Base-by-base conservation (phyloP, 1,140 invertebrate genomes). In the Polypedilum pembai region DNA sequence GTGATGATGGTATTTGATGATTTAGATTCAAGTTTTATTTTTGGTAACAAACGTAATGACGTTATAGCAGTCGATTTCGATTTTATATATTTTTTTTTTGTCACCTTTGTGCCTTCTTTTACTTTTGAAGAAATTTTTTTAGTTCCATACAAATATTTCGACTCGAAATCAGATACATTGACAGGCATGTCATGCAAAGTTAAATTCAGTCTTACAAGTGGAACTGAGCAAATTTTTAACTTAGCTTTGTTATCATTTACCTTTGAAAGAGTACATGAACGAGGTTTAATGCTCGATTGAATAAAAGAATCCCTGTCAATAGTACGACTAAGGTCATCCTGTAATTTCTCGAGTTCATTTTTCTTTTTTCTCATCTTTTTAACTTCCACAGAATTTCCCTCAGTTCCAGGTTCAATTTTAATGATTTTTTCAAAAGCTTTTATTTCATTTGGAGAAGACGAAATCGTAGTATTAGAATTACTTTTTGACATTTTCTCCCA, bases 351-450 rank as follows among this genome's bases (percentile, higher is more conserved):
- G 17, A 69, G 10, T 20, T 69, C 65, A 69, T 8, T 69, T 69
- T 69, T 69, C 18, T 69, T 69, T 10, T 69, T 69, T 56, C 45
- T 56, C 0, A n/a, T 12, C 45, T 56, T 56, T n/a, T 56, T 56
- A 4, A 45, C 2, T 45, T 45, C n/a, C n/a, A n/a, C 41, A 45
- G 8, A 45, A 45, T 45, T 15, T 15, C 5, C 24, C 5, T 33
- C 24, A 33, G 24, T 1, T 33, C 5, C 24, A 33, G 24, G 24
- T 33, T 33, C 24, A 33, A 33, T 33, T 33, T 33, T 33, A 5
- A 33, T 33, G 5, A 5, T 5, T 33, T 33, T 33, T 33, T 33
- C 24, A 33, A 33, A n/a, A n/a, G n/a, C n/a, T n/a, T 33, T 33
- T 33, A 5, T 5, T 33, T 33, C 1, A 33, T 33, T 33, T 33